Evolutionary conservation across 2,797 vertebrate genomes (phyloP).

Genomic region (Menidia menidia): DNA sequence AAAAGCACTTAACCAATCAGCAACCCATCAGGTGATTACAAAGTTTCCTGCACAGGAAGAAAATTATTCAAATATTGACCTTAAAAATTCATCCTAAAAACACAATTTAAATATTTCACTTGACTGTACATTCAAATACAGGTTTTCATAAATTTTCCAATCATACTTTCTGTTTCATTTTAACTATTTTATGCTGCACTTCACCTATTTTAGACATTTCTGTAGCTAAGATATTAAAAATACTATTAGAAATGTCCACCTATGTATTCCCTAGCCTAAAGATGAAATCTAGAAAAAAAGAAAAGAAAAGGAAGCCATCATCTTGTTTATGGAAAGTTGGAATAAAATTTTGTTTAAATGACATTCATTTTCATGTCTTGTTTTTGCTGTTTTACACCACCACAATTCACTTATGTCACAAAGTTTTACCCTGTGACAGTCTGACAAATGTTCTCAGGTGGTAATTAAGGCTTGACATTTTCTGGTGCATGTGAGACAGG

Average conservation of each 20-base stretch:
- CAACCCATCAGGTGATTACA: constrained; percentile 72
- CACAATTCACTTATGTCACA: not conserved
- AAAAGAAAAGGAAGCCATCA: not conserved
- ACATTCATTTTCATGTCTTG: not conserved
- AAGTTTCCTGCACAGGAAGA: constrained; percentile 30
- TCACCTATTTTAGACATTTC: too few relatives aligned
- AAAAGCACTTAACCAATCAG: constrained; percentile 77
- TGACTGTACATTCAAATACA: too few relatives aligned
- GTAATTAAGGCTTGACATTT: not conserved
- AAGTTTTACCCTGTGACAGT: not conserved
- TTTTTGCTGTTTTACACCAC: not conserved
- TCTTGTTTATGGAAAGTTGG: not conserved
- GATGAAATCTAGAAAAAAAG: not conserved
- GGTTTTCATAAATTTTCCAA: too few relatives aligned
- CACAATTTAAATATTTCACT: not conserved
- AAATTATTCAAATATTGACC: constrained; percentile 14
- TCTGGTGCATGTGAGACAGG: constrained; percentile 11
- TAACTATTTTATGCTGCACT: too few relatives aligned
- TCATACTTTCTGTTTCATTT: too few relatives aligned
- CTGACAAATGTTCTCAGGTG: constrained; percentile 21
- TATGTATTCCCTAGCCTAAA: not conserved
- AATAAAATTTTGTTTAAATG: not conserved
- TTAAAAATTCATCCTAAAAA: not conserved
- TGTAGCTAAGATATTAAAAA: too few relatives aligned
- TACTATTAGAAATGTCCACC: too few relatives aligned